These are phyloP conservation scores for Drosophila repleta DNA, from an alignment of 1,140 invertebrate genomes.

Conservation along the genomic window DNA sequence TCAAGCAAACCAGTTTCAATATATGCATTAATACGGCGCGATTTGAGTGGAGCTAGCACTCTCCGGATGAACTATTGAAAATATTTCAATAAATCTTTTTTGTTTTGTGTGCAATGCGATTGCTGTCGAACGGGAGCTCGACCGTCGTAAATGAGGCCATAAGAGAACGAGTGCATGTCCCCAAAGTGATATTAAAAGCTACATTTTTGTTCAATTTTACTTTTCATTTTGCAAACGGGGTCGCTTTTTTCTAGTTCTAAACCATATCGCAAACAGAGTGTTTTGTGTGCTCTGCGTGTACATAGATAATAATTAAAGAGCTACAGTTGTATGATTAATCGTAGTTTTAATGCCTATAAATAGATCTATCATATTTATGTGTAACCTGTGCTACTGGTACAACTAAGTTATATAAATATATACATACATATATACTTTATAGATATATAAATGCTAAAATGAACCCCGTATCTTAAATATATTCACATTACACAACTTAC, in stretches of 20 bases:
- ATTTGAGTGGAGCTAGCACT: constrained; percentile 14
- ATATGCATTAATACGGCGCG: constrained; percentile 19
- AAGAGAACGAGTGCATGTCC: constrained; percentile 48
- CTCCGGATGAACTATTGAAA: constrained; percentile 10
- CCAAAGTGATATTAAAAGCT: constrained; percentile 58
- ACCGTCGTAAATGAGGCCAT: constrained; percentile 53
- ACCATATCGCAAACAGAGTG: constrained; percentile 13
- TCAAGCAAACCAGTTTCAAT: constrained; percentile 46
- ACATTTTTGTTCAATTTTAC: constrained; percentile 39
- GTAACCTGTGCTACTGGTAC: constrained; percentile 57
- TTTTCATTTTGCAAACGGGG: constrained; percentile 50
- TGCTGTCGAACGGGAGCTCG: constrained; percentile 26
- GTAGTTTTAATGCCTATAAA: constrained; percentile 41
- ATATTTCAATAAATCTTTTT: not conserved
- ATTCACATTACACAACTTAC: constrained; percentile 46
- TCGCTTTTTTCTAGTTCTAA: constrained; percentile 47
- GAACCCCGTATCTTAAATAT: constrained; percentile 1
- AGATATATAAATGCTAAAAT: not conserved
- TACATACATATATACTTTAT: constrained; percentile 6
- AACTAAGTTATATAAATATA: constrained; percentile 45
- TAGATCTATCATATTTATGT: constrained; percentile 51
- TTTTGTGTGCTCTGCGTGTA: constrained; percentile 23
- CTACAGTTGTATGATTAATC: not conserved
- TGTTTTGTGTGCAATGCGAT: constrained; percentile 42
- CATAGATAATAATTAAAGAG: constrained; percentile 28